These are phyloP conservation scores for Nycteola revayana DNA, from an alignment of 2,888 invertebrate species.

Conservation along the genomic window DNA sequence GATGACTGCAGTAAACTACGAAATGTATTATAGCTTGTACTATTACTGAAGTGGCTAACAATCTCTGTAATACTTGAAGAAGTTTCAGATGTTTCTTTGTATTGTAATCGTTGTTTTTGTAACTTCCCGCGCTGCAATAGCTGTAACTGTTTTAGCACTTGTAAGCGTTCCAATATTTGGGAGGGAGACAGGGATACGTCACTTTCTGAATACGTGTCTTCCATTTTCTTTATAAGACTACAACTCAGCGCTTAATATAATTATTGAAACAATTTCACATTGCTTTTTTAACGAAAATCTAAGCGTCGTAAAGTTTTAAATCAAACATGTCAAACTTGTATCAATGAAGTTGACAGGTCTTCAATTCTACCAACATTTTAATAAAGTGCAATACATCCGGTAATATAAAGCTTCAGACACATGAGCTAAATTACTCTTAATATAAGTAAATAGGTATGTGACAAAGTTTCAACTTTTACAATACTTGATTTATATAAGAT, in stretches of 20 bases:
- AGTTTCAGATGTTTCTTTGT: slow-evolving; percentile 56
- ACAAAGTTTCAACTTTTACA: too few relatives aligned
- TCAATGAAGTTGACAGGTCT: neutral
- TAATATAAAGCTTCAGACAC: too few relatives aligned
- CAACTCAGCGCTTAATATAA: too few relatives aligned
- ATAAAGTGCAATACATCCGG: too few relatives aligned
- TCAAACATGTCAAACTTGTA: too few relatives aligned
- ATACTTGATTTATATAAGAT: too few relatives aligned
- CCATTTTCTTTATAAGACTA: slow-evolving; percentile 43
- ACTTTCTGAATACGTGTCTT: slow-evolving; percentile 62
- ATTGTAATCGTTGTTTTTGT: slow-evolving; percentile 64
- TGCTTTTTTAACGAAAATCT: neutral
- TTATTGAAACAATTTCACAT: neutral
- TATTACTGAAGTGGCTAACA: slow-evolving; percentile 69
- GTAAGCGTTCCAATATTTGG: slow-evolving; percentile 67
- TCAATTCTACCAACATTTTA: too few relatives aligned
- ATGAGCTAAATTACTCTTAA: too few relatives aligned
- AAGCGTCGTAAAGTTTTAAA: too few relatives aligned
- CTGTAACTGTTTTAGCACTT: slow-evolving; percentile 66
- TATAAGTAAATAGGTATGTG: too few relatives aligned
- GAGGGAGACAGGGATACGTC: slow-evolving; percentile 69
- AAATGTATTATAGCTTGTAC: slow-evolving; percentile 71
- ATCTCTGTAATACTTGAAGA: slow-evolving; percentile 66
- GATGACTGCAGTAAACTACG: slow-evolving; percentile 62
- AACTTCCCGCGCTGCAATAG: slow-evolving; percentile 70